Evolutionary conservation across 2,888 invertebrate species (phyloP).

Genomic region (Gasteruption jaculator): DNA sequence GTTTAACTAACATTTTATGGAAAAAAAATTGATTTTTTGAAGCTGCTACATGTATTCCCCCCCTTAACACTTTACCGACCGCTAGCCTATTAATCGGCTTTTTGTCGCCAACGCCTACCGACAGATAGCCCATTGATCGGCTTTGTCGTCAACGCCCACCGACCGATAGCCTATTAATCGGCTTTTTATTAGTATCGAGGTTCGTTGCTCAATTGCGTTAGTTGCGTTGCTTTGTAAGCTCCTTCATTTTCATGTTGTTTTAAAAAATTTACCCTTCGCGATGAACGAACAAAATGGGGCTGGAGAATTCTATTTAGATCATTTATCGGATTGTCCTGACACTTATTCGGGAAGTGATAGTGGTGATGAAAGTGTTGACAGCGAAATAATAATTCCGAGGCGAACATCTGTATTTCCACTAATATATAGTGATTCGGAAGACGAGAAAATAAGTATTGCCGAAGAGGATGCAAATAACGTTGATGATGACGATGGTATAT

Average conservation of each 20-base stretch:
- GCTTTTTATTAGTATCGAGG: too few relatives aligned
- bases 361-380: conserved; percentile 14
- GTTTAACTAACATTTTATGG: too few relatives aligned
- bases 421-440: conserved; percentile 18
- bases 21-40: too few relatives aligned
- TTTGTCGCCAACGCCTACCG: too few relatives aligned
- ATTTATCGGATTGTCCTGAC: conserved; percentile 13
- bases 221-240: not conserved
- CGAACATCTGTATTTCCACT: conserved; percentile 3
- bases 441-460: too few relatives aligned
- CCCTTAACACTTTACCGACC: too few relatives aligned
- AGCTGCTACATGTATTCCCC: too few relatives aligned
- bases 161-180: too few relatives aligned
- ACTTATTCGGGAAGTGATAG: conserved; percentile 14
- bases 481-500: conserved; percentile 17
- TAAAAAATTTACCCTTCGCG: not conserved
- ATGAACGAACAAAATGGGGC: conserved; percentile 8
- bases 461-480: conserved; percentile 10
- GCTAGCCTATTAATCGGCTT: too few relatives aligned
- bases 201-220: too few relatives aligned
- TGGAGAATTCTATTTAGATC: conserved; percentile 14
- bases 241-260: not conserved
- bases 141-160: too few relatives aligned
- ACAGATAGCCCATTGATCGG: too few relatives aligned
- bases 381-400: conserved; percentile 5